Conservation (phyloP, 2,888 invertebrate genomes). For the Hydropsyche betteni region DNA sequence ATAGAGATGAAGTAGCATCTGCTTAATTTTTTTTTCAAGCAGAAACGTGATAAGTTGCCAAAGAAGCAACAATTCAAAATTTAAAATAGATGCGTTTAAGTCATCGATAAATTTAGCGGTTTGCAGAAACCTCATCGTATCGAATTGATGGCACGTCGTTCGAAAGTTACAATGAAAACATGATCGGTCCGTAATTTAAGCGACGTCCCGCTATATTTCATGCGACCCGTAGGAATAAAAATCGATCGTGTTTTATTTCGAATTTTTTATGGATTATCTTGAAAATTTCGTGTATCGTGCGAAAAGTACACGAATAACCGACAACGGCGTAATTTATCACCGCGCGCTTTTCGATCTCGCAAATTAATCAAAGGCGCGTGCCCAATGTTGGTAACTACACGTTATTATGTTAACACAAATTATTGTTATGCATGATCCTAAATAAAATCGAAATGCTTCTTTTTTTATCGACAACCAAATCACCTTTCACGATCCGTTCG, state of each 20-base stretch:
- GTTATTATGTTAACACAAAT: slow-evolving; percentile 1
- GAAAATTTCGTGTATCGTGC: slow-evolving; percentile 1
- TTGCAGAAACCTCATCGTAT: too few species aligned
- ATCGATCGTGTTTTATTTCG: background rate
- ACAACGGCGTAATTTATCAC: slow-evolving; percentile 35
- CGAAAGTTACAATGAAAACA: slow-evolving; percentile 3
- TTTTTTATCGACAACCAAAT: too few species aligned
- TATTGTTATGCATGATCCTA: too few species aligned
- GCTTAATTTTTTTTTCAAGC: too few species aligned
- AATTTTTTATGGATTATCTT: background rate
- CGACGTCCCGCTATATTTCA: slow-evolving; percentile 9
- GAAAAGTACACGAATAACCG: slow-evolving; percentile 29
- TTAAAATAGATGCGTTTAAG: too few species aligned
- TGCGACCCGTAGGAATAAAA: background rate
- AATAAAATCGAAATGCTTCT: too few species aligned
- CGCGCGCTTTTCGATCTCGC: background rate
- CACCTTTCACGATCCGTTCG: too few species aligned
- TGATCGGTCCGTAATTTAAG: slow-evolving; percentile 12
- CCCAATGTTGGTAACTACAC: slow-evolving; percentile 5
- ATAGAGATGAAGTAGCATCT: too few species aligned
- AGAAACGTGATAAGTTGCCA: too few species aligned
- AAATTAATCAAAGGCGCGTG: slow-evolving; percentile 38
- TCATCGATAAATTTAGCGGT: too few species aligned
- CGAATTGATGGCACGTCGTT: background rate
- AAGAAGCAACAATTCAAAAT: too few species aligned